Evolutionary conservation across 2,113 vertebrate genomes (phyloP), one percentile per base, ranked within the genome.

Genomic region (Lampris incognitus): DNA sequence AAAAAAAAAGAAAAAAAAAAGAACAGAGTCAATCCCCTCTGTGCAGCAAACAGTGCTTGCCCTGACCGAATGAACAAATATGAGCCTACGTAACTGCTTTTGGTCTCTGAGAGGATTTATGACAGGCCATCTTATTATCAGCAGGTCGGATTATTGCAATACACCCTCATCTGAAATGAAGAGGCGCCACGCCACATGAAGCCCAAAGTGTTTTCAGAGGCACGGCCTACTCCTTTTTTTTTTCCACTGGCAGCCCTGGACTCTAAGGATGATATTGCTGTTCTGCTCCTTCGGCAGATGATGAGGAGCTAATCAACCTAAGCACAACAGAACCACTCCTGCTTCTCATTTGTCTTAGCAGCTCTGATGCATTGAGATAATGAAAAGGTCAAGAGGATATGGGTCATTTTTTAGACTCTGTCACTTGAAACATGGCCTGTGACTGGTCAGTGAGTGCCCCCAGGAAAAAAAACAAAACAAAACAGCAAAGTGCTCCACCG

Each of bases 161-260:
- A 68, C 56, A 9, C 82, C 81, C 41, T 60, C 69, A 59, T 85
- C 73, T 37, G 55, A 79, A 87, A 87, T 82, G 80, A 76, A 91
- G 81, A 83, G 66, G 80, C 66, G 87, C 84, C 76, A 85, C 58
- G 82, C 87, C 88, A 90, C 88, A 86, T 78, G 82, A 91, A 92
- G 75, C 79, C 66, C 80, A 77, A 78, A 85, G 79, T 82, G 79
- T 69, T 89, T 77, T 61, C 81, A 73, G 73, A 59, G 82, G 72
- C 73, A 64, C 10, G 67, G 60, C 79, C 74, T 74, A 77, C 75
- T 78, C 66, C 11, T 48, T 66, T 24, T 24, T 24, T 24, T 24
- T 24, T 24, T 63, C 61, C 63, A 73, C 81, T 79, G 67, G 50
- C 69, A 73, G 65, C 61, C 64, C 72, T 24, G 76, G 55, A 88